Percentiles rank a stretch among this genome's conserved stretches.
These are phyloP conservation scores for Margaritifera margaritifera DNA, from an alignment of 2,888 invertebrate species.

Conservation along the genomic window DNA sequence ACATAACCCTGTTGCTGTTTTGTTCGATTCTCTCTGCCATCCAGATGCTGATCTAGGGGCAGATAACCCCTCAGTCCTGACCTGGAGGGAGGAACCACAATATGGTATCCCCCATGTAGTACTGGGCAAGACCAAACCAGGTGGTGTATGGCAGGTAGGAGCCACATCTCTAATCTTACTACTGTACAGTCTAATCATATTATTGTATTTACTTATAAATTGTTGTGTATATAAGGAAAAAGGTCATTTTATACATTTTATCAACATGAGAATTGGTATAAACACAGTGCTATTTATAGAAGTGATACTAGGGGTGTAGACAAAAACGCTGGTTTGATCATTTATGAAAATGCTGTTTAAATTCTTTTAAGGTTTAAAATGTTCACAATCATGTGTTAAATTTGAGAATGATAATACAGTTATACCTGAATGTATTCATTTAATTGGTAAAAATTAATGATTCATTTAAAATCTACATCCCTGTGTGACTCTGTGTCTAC, in stretches of 20 bases:
- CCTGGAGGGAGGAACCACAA: constrained; percentile 81
- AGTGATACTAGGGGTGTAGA: no score
- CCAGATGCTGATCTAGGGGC: constrained; percentile 90
- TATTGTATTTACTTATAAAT: background rate
- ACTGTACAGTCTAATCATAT: background rate
- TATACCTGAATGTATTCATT: no score
- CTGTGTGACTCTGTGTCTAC: no score
- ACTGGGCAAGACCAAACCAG: constrained; percentile 83
- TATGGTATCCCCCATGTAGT: constrained; percentile 87
- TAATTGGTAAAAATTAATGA: no score
- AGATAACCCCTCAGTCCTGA: constrained; percentile 83
- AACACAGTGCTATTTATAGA: no score
- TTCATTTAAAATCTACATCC: no score
- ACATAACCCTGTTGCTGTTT: constrained; percentile 84
- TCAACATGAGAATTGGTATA: no score
- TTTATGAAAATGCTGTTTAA: no score
- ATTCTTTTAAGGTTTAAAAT: no score
- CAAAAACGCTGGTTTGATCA: no score
- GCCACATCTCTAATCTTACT: background rate
- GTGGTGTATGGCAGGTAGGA: constrained; percentile 89
- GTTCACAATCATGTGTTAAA: no score
- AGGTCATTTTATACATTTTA: background rate
- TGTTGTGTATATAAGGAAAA: background rate
- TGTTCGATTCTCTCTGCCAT: constrained; percentile 87
- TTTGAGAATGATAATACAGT: no score